Evolutionary conservation across 2,113 vertebrate species (phyloP).

Genomic region (Neofelis nebulosa): DNA sequence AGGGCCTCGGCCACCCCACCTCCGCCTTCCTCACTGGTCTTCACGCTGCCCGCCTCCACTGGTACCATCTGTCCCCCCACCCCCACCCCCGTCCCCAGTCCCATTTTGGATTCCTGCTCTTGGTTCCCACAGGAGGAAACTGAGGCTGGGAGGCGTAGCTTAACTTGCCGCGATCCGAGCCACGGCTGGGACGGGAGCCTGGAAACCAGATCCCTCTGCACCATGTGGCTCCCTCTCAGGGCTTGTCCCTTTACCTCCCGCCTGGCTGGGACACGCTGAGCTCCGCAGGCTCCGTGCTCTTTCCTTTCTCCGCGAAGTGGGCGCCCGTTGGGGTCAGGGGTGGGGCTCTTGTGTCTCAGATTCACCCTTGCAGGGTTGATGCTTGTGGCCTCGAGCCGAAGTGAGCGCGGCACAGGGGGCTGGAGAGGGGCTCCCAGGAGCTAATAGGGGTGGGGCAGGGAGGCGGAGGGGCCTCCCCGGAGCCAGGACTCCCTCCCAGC

Average conservation of each 20-base stretch:
- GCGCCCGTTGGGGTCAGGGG: background rate
- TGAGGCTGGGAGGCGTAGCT: background rate
- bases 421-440: background rate
- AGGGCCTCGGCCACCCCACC: background rate
- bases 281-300: background rate
- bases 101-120: background rate
- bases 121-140: background rate
- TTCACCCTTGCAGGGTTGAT: background rate
- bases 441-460: background rate
- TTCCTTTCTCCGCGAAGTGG: background rate
- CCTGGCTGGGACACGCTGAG: background rate
- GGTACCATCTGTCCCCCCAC: background rate
- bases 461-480: background rate
- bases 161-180: background rate
- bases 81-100: background rate
- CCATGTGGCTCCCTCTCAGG: accelerated
- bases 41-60: background rate
- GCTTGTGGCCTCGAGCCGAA: background rate
- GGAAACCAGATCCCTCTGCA: background rate
- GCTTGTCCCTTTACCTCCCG: accelerated
- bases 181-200: background rate
- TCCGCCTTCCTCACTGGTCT: background rate
- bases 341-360: background rate
- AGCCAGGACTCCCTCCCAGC: background rate
- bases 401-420: background rate